These are phyloP conservation scores for Anisognathus igniventris DNA, from an alignment of 2,797 vertebrate species.

Conservation along the genomic window DNA sequence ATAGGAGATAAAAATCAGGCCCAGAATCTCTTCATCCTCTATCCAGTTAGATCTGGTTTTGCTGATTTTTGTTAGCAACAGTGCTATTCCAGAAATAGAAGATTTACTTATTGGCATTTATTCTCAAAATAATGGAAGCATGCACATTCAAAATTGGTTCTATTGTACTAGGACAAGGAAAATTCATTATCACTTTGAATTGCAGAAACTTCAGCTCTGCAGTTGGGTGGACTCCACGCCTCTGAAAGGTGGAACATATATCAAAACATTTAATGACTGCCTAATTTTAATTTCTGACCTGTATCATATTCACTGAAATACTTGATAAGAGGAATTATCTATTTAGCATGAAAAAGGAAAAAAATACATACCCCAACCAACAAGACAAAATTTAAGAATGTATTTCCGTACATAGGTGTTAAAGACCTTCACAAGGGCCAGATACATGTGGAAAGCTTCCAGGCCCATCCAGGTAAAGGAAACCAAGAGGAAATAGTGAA, in stretches of 20 bases:
- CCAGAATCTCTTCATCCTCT: not conserved
- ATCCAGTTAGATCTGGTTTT: not conserved
- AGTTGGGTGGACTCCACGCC: not conserved
- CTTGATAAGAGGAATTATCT: not conserved
- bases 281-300: not conserved
- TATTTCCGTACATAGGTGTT: conserved; percentile 92
- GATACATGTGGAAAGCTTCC: conserved; percentile 96
- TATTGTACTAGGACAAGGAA: not conserved
- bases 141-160: not conserved
- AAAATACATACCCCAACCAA: conserved; percentile 91
- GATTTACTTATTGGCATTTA: not conserved
- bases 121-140: not conserved
- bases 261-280: not conserved
- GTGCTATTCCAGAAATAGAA: not conserved
- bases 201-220: not conserved
- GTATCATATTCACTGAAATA: not conserved
- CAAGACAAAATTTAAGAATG: conserved; percentile 89
- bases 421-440: conserved; percentile 92
- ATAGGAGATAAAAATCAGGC: not conserved
- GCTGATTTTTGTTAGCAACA: not conserved
- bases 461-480: conserved; percentile 97
- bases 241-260: not conserved
- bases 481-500: conserved; percentile 94
- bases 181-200: not conserved
- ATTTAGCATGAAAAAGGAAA: not conserved